Base-by-base conservation (phyloP, 2,113 vertebrate species). In the Centropus bengalensis region DNA sequence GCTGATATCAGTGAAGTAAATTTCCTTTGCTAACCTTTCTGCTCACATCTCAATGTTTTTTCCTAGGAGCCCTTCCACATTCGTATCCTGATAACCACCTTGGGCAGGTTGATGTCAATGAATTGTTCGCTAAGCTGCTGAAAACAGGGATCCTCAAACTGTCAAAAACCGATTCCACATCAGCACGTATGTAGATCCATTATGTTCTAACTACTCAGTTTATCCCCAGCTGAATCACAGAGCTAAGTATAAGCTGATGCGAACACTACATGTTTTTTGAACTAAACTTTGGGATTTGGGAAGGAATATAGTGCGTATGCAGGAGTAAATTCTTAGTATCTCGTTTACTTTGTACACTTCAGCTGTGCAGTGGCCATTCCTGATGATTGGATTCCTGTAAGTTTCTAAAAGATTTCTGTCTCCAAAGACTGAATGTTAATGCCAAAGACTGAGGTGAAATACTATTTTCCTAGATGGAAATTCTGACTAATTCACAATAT, bases 51-150 rank as follows among this genome's bases (percentile, higher is more conserved):
- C 5, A 5, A 1, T 91, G 8, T 91, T 91, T 33, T 82, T 70
- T 24, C 21, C 6, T 86, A 98, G 98, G 97, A 42, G 81, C 74
- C 9, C 91, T 98, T 92, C 96, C 98, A 49, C 98, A 98, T 97
- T 95, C 98, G 33, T 98, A 98, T 51, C 96, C 98, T 60, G 99
- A 99, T 97, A 99, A 99, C 97, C 99, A 99, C 96, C 98, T 99
- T 22, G 99, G 99, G 26, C 99, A 99, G 95, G 96, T 99, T 23
- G 99, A 99, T 94, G 99, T 99, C 60, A 99, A 99, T 89, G 98
- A 99, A 87, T 96, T 99, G 47, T 98, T 99, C 78, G 97, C 99
- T 93, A 99, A 99, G 96, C 98, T 99, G 85, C 97, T 99, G 91
- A 98, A 98, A 91, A 99, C 97, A 38, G 99, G 99, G 93, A 99